Conservation (phyloP, 1,140 invertebrate genomes). For the Saxidomus purpurata region DNA sequence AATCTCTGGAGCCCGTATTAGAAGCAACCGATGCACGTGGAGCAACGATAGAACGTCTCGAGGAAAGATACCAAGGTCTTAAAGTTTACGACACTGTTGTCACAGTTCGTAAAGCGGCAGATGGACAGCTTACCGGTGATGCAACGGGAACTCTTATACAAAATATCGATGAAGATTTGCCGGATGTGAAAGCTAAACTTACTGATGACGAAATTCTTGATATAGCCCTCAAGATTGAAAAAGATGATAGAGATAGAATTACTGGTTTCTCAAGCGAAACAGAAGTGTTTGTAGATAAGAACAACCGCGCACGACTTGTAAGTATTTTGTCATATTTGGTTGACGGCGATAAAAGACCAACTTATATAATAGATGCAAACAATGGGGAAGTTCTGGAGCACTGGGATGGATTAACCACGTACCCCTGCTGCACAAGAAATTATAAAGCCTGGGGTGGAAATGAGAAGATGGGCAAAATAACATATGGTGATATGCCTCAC, state of each 20-base stretch:
- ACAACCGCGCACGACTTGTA: conserved; percentile 40
- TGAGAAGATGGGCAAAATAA: conserved; percentile 69
- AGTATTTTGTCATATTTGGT: conserved; percentile 62
- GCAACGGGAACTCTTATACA: conserved; percentile 55
- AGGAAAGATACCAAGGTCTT: conserved; percentile 53
- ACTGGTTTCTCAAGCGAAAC: background rate
- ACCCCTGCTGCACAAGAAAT: conserved; percentile 43
- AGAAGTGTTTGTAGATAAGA: conserved; percentile 27
- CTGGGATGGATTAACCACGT: conserved; percentile 65
- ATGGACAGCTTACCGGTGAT: conserved; percentile 52
- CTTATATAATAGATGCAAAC: conserved; percentile 68
- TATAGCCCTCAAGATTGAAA: conserved; percentile 36
- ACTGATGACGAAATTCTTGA: conserved; percentile 11
- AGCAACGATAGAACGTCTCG: conserved; percentile 36
- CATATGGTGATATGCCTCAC: conserved; percentile 65
- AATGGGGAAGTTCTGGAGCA: conserved; percentile 48
- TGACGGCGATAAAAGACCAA: conserved; percentile 61
- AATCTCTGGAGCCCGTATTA: background rate
- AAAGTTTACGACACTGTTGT: conserved; percentile 47
- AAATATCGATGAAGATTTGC: conserved; percentile 56
- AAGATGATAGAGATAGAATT: background rate
- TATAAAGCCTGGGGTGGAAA: conserved; percentile 72
- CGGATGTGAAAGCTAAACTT: conserved; percentile 1
- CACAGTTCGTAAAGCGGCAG: conserved; percentile 33
- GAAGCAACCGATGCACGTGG: conserved; percentile 3